Evolutionary conservation across 2,113 vertebrate species (phyloP), one percentile per base, ranked within the genome.

Genomic region (Ammodytes marinus): DNA sequence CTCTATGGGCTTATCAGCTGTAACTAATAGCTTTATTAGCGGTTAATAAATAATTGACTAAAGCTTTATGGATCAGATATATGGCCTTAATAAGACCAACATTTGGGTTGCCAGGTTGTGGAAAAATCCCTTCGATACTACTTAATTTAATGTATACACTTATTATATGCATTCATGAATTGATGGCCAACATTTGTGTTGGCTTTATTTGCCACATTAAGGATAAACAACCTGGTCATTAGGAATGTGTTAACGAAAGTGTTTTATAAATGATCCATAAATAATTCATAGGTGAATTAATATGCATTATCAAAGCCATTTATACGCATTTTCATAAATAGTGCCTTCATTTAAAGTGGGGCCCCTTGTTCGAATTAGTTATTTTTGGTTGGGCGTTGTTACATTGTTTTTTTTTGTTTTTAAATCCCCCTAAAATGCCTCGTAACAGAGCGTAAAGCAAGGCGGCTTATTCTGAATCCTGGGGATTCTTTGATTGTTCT

Each of bases 71-170:
- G 4, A 80, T 47, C 4, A 69, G 39, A 43, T 63, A 0, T 8
- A 35, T 13, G 4, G 1, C 3, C 35, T 49, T 37, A 37, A 55
- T 47, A 8, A 43, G 8, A 49, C 8, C 17, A 70, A 9, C 15
- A 35, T 15, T 49, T 17, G 5, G 12, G 69, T 59, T n/a, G 7
- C 37, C 39, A 71, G 60, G 76, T 63, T 77, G 64, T 40, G 17
- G 37, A 8, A 49, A 69, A 42, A 3, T 6, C 1, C 49, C 55
- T 76, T 37, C 69, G 43, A 59, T 10, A 27, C 27, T 27, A 27
- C 27, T 27, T 27, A 27, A 27, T 27, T 27, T 27, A 27, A 27
- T 27, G 27, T 27, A 27, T 27, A 27, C 27, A 27, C 27, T 47
- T 40, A 50, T 68, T 8, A 55, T 35, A 46, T 35, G 11, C 12